Conservation (phyloP, 2,888 invertebrate genomes). For the Pristionchus japonicus region DNA sequence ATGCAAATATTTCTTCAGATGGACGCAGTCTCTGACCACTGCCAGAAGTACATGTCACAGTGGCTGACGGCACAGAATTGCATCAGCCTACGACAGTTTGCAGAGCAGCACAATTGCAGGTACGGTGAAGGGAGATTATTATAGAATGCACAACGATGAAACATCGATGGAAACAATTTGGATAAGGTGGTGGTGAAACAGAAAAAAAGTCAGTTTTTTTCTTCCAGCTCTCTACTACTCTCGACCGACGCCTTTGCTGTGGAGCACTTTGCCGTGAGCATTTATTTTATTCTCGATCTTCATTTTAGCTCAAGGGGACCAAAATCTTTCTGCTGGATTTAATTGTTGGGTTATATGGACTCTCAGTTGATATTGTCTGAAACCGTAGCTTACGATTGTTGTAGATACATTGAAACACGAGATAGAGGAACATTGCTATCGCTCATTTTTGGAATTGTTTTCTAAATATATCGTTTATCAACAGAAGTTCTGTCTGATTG, state of each 20-base stretch:
- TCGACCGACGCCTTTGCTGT: slow-evolving; percentile 64
- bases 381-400: no score
- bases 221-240: slow-evolving; percentile 52
- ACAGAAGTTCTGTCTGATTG: no score
- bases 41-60: slow-evolving; percentile 77
- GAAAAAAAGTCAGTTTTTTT: not conserved
- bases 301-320: no score
- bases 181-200: not conserved
- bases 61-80: slow-evolving; percentile 77
- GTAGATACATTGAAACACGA: not conserved
- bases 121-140: not conserved
- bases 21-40: slow-evolving; percentile 76
- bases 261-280: slow-evolving; percentile 62
- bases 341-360: no score
- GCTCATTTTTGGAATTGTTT: no score
- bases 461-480: no score
- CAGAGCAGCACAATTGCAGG: slow-evolving; percentile 76
- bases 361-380: no score
- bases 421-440: no score
- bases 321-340: no score
- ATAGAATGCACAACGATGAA: not conserved
- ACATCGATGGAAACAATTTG: not conserved
- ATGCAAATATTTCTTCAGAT: no score
- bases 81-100: slow-evolving; percentile 77
- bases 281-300: no score